Conservation (phyloP, 2,888 invertebrate species). For the Eupithecia subumbrata region DNA sequence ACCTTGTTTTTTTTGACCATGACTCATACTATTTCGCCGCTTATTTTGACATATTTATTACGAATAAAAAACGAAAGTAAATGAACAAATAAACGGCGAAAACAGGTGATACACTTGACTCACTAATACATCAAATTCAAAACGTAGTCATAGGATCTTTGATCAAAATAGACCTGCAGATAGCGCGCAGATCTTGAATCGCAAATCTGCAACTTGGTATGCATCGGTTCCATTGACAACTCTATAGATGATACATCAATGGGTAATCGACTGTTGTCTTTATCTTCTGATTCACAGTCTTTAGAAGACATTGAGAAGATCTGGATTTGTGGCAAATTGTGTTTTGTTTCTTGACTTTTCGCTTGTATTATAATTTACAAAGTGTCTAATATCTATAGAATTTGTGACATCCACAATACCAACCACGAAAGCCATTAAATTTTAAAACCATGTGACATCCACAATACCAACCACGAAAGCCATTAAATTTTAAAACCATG, state of each 20-base stretch:
- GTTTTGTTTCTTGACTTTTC: background rate
- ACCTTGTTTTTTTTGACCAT: too few relatives aligned
- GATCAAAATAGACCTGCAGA: background rate
- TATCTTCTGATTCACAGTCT: slow-evolving; percentile 41
- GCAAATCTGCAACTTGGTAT: slow-evolving; percentile 41
- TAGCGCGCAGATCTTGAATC: background rate
- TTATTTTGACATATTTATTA: too few relatives aligned
- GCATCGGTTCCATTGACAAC: slow-evolving; percentile 57
- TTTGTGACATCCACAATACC: too few relatives aligned
- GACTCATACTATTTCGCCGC: too few relatives aligned
- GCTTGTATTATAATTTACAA: background rate
- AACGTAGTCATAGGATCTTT: too few relatives aligned
- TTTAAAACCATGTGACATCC: too few relatives aligned
- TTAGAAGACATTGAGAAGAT: slow-evolving; percentile 8
- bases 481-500: too few relatives aligned
- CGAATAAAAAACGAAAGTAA: too few relatives aligned
- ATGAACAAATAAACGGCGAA: background rate
- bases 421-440: too few relatives aligned
- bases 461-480: too few relatives aligned
- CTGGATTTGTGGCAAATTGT: slow-evolving; percentile 16
- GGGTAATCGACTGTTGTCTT: slow-evolving; percentile 48
- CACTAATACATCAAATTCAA: background rate
- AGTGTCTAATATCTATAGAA: too few relatives aligned
- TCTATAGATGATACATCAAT: slow-evolving; percentile 67
- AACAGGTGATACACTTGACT: background rate